A percentile compares a stretch with the other conserved stretches of the same genome.
Conservation (phyloP, 2,797 vertebrate species). For the Aeoliscus strigatus region DNA sequence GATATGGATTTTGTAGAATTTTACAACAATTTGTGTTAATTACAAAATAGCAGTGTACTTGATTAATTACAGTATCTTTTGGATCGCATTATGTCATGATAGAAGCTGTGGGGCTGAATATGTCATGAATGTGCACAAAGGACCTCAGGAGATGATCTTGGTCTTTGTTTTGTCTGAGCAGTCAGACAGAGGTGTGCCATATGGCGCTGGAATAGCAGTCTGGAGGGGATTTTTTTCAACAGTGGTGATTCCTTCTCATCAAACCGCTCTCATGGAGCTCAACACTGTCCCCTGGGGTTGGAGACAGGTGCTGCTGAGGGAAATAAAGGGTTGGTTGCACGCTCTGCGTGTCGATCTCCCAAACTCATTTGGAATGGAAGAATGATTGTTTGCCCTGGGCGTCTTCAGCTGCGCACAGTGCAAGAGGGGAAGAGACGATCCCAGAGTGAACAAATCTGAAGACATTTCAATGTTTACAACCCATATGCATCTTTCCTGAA, state of each 20-base stretch:
- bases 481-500: too few relatives aligned
- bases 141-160: constrained; percentile 7
- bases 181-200: constrained; percentile 62
- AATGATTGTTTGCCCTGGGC: constrained; percentile 43
- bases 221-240: constrained; percentile 58
- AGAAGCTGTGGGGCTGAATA: too few relatives aligned
- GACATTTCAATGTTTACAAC: too few relatives aligned
- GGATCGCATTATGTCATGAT: too few relatives aligned
- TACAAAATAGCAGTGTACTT: too few relatives aligned
- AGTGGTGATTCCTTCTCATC: constrained; percentile 43
- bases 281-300: constrained; percentile 35
- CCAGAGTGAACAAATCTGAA: background rate
- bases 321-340: constrained; percentile 57
- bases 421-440: constrained; percentile 6
- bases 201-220: constrained; percentile 63
- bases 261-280: constrained; percentile 44
- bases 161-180: constrained; percentile 41
- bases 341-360: constrained; percentile 35
- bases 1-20: too few relatives aligned
- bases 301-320: constrained; percentile 50
- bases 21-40: too few relatives aligned
- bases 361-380: constrained; percentile 33
- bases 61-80: too few relatives aligned
- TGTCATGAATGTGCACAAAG: too few relatives aligned
- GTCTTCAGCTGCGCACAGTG: constrained; percentile 22